phyloP scores from a whole-genome alignment of 2,888 invertebrate genomes.

The Polylopha cassiicola region DNA sequence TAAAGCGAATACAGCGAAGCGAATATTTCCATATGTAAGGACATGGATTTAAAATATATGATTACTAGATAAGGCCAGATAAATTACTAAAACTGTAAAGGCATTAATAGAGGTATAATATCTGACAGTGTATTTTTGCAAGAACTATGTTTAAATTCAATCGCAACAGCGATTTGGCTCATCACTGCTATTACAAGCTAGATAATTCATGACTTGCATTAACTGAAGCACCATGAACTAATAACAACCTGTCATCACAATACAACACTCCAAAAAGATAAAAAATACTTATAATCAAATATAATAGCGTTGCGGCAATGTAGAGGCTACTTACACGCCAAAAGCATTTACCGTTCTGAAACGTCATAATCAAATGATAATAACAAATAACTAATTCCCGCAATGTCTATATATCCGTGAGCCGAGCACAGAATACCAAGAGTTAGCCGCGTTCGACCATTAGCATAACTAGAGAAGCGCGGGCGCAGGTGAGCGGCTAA shows the following conservation, averaged over 20 bases:
- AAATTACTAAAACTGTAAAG: not conserved
- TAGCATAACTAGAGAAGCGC: constrained; percentile 74
- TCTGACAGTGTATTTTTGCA: no score
- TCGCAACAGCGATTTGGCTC: no score
- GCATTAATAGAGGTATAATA: no score
- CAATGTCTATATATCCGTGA: constrained; percentile 37
- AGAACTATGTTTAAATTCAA: no score
- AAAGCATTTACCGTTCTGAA: not conserved
- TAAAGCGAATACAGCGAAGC: constrained; percentile 21
- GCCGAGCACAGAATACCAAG: constrained; percentile 45
- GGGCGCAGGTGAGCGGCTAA: constrained; percentile 71
- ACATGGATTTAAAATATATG: constrained; percentile 9
- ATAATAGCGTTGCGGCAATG: not conserved
- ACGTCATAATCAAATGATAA: constrained; percentile 2
- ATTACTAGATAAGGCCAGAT: not conserved
- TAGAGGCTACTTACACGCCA: not conserved
- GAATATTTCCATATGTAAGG: constrained; percentile 18
- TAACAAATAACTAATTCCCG: constrained; percentile 4
- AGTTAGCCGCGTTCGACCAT: constrained; percentile 56
- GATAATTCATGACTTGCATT: no score
- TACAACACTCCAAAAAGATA: not conserved
- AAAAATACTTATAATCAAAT: not conserved
- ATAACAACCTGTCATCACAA: not conserved
- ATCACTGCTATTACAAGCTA: no score
- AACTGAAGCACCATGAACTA: not conserved